Evolutionary conservation across 92 coral and sea anemone genomes (phyloP), one percentile per base, ranked within the genome.

Genomic region (Anthopleura xanthogrammica): DNA sequence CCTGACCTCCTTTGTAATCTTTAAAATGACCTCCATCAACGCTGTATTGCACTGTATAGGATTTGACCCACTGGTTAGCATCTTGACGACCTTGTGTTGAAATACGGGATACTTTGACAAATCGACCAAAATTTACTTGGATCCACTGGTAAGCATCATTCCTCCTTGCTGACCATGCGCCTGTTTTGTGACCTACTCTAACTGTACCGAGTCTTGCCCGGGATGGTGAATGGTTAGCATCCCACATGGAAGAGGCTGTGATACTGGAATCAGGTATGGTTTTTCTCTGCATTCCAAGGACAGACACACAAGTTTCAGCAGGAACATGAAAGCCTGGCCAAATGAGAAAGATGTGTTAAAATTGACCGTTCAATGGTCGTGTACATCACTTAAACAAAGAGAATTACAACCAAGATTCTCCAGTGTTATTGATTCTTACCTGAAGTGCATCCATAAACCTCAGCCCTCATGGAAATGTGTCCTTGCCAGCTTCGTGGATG

Each of bases 41-140:
- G 56, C 85, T 82, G 79, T 43, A 82, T 36, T 73, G 79, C 39
- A 82, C 66, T 19, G 56, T 40, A 76, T 82, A 82, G 3, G 79
- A 16, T 56, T 22, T 72, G 6, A 82, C 85, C 78, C 78, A 82
- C 72, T 81, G 85, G 46, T 81, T 81, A 43, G 41, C 22, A 75
- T 81, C 85, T 66, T 68, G 41, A 46, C 85, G 77, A 4, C 85
- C 85, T 81, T 81, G 85, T 12, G 78, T 81, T 16, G 62, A 65
- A 7, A 81, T 42, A 22, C 65, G 65, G 0, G 85, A 68, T 20
- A 81, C 72, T 36, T 73, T 70, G 40, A 36, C 62, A 43, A 73
- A n/a, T 70, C 55, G 24, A 1, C 60, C 60, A 8, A 81, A 48
- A 52, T 66, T 60, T 16, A 81, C 85, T 81, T 81, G 60, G 5